These are phyloP conservation scores for Ataeniobius toweri DNA, from an alignment of 2,797 vertebrate genomes.

Conservation along the genomic window DNA sequence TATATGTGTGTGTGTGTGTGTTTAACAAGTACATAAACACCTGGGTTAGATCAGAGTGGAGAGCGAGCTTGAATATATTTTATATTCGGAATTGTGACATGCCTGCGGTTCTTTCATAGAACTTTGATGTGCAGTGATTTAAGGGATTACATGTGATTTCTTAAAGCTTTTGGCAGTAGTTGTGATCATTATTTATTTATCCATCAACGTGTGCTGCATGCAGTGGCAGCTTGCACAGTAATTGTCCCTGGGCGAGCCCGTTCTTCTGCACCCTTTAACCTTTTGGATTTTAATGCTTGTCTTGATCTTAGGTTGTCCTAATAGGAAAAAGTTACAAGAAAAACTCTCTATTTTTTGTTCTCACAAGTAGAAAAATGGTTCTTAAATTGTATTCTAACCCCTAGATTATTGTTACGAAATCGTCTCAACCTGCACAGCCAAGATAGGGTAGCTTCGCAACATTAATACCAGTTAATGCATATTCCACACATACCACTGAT, in stretches of 20 bases:
- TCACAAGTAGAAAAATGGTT: not conserved
- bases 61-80: conserved; percentile 33
- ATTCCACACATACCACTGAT: not conserved
- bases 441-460: not conserved
- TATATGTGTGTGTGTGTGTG: too few species aligned
- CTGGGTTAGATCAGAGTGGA: not conserved
- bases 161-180: conserved; percentile 43
- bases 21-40: not conserved
- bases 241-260: not conserved
- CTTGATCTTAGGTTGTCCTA: not conserved
- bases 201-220: not conserved
- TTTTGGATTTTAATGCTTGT: not conserved
- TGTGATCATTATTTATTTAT: conserved; percentile 36
- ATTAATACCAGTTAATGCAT: not conserved
- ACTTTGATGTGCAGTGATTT: conserved; percentile 65
- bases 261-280: not conserved
- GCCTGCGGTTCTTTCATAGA: conserved; percentile 49
- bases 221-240: not conserved
- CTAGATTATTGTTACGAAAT: not conserved
- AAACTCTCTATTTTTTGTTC: not conserved
- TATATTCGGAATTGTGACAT: conserved; percentile 33
- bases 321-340: too few species aligned
- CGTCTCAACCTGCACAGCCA: not conserved
- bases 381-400: not conserved
- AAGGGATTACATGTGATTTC: conserved; percentile 66